Evolutionary conservation across 1,140 invertebrate genomes (phyloP), one percentile per base, ranked within the genome.

Genomic region (Cotesia typhae): DNA sequence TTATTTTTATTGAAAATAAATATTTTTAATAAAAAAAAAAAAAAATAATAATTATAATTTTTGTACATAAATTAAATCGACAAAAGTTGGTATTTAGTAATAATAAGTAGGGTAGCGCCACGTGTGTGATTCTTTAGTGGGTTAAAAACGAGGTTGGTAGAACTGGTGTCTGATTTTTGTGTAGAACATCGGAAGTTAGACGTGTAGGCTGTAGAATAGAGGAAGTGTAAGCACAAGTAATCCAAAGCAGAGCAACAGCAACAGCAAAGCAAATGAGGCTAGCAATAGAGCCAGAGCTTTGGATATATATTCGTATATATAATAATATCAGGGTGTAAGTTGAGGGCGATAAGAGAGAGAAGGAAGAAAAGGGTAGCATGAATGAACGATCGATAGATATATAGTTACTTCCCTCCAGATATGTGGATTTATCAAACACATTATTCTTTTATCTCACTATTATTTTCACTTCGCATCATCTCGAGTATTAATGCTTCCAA

Each of bases 381-480:
- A 85, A 84, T 83, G 82, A 83, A 84, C 82, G 83, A 84, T 84
- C 83, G 78, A 84, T 84, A 84, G 82, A 80, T 79, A 84, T 84
- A 84, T 84, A 84, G 77, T 75, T 77, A 73, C 72, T 73, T 73
- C 67, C 76, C 67, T 53, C 67, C 75, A 67, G 72, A 74, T 79
- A 37, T 52, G 38, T 70, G 60, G 7, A 68, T 73, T 68, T 67
- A 63, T 67, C 55, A n/a, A n/a, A 38, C 47, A 68, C 57, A 20
- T 17, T 35, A 66, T 71, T 28, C 14, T 57, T 41, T 41, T 12
- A 28, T 35, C 6, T 59, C 36, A 12, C 59, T 70, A 53, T 28
- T 28, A 10, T 51, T 67, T 67, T 52, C 12, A 28, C 65, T 67
- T 20, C 4, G 20, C 57, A 10, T 28, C 57, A 20, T 53, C 37